Conservation (phyloP, 2,113 vertebrate species). For the Vidua chalybeata region DNA sequence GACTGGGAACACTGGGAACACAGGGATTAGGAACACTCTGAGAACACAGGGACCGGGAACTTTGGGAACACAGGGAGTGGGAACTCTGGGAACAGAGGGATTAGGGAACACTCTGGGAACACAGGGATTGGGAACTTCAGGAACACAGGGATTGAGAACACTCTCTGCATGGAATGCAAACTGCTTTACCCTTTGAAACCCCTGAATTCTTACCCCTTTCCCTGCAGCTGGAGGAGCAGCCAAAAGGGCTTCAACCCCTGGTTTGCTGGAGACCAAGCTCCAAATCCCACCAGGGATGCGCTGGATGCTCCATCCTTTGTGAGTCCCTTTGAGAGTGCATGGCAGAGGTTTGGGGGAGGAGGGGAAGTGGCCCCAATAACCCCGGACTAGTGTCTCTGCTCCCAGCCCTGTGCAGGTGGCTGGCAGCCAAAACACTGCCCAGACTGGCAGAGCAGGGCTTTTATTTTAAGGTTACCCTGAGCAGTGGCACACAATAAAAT, state of each 20-base stretch:
- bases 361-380: neutral
- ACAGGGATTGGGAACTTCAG: too few relatives aligned
- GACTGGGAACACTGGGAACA: neutral
- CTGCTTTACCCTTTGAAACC: neutral
- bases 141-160: neutral
- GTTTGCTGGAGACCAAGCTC: neutral
- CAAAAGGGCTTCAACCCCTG: neutral
- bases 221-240: neutral
- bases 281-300: fast-evolving
- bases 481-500: constrained; percentile 13
- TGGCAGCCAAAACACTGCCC: constrained; percentile 2
- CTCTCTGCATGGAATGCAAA: neutral
- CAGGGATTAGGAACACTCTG: too few relatives aligned
- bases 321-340: neutral
- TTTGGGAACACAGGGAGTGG: neutral
- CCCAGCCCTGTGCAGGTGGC: neutral
- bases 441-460: neutral
- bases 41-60: too few relatives aligned
- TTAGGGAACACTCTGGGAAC: neutral
- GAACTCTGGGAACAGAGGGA: neutral
- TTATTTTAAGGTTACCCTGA: constrained; percentile 43
- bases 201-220: neutral
- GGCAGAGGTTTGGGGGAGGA: neutral
- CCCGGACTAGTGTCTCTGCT: neutral
- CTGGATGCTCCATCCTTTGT: neutral